Conservation (phyloP, 2,113 vertebrate genomes). For the Nothoprocta pentlandii region DNA sequence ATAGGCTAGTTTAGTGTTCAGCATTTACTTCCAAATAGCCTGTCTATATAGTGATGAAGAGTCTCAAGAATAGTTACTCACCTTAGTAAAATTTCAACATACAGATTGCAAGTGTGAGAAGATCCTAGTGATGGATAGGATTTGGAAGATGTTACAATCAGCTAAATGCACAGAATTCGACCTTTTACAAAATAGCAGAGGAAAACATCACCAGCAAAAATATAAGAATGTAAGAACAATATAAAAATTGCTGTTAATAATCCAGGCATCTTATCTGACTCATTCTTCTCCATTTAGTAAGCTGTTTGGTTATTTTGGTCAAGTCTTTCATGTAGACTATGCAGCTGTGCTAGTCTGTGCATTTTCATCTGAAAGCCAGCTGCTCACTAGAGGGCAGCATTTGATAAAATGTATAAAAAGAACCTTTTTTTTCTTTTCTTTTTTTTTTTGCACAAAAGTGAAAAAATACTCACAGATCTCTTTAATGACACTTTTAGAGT, state of each 20-base stretch:
- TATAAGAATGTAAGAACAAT: neutral
- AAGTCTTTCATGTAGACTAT: neutral
- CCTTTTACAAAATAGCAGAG: neutral
- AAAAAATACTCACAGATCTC: constrained; percentile 17
- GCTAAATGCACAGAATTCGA: neutral
- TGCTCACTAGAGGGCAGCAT: constrained; percentile 86
- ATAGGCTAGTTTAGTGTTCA: neutral
- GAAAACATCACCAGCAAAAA: neutral
- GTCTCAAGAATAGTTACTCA: neutral
- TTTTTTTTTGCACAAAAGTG: neutral
- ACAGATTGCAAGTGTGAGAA: neutral
- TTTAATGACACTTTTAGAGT: constrained; percentile 46
- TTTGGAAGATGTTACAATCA: neutral
- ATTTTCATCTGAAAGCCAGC: neutral
- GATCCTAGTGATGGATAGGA: neutral
- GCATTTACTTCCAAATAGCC: neutral
- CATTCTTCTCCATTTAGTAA: neutral
- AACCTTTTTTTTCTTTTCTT: neutral
- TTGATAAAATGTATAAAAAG: constrained; percentile 78
- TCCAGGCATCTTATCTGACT: neutral
- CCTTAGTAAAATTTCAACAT: neutral
- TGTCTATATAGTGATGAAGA: neutral
- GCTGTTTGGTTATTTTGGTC: neutral
- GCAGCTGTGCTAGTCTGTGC: rapidly evolving
- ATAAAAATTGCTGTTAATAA: neutral